Base-by-base conservation (phyloP, 2,797 vertebrate genomes). In the Euthynnus affinis region DNA sequence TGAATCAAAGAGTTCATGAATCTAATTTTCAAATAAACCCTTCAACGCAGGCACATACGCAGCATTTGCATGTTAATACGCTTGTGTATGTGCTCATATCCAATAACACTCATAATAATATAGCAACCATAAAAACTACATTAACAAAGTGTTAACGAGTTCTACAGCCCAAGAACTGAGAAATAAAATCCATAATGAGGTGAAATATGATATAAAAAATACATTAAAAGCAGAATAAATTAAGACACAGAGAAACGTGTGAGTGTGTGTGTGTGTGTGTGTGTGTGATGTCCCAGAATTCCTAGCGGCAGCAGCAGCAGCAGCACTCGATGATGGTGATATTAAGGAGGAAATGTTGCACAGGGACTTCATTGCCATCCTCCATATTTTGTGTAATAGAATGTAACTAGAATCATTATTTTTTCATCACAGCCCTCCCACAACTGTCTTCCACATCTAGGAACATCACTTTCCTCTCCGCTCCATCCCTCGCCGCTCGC, bases 391-490 rank as follows among this genome's bases (percentile, higher is more conserved):
- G 56, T 78, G 80, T 92, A 90, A 91, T 91, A 88, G 86, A 91
- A 92, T 83, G 86, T 89, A 90, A 92, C 84, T 84, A 83, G 88
- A 80, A 53, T 91, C 91, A 93, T 93, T 91, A 93, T 85, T 91
- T 88, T 93, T 93, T 92, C 91, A 92, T 93, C 91, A 88, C 86
- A 90, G 87, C 83, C 81, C 86, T 90, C 87, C 89, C 88, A 83
- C 92, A 81, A 82, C 89, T 80, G 84, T 87, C 90, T 86, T 58
- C 85, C 82, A 83, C 83, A 82, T 91, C 88, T 60, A 90, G 83
- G 89, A 92, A 91, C 85, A 92, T 90, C 82, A 42, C 67, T 85
- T 83, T 51, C 71, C 82, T 84, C 79, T 72, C 63, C 25, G 66
- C 74, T 64, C 78, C 80, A 12, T 83, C 80, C 72, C 83, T 76